Evolutionary conservation across 2,888 invertebrate species (phyloP).

Genomic region (Hedychridium roseum): DNA sequence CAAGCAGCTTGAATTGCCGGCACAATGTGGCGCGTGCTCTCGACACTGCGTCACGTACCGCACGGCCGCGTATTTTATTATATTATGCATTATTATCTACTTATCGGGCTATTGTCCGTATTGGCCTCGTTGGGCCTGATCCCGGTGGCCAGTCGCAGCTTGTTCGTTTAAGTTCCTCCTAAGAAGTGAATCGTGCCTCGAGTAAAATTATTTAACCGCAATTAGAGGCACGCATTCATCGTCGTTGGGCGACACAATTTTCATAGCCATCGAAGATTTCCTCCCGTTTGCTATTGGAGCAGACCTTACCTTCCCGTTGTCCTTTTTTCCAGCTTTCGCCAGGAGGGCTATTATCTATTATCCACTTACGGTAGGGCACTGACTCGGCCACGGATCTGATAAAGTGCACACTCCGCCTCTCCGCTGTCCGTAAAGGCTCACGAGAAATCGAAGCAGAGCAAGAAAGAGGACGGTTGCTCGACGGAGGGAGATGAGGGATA

Average conservation of each 20-base stretch:
- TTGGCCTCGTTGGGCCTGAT: constrained; percentile 55
- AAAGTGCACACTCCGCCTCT: constrained; percentile 19
- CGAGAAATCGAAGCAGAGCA: constrained; percentile 35
- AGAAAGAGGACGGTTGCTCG: no score
- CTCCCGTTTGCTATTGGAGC: no score
- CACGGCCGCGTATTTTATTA: constrained; percentile 47
- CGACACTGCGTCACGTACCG: constrained; percentile 35
- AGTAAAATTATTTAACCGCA: no score
- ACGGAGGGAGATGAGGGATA: no score
- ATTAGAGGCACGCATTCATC: no score
- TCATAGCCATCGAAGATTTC: no score
- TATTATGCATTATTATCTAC: constrained; percentile 59
- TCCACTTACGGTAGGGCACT: constrained; percentile 29
- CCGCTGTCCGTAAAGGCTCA: constrained; percentile 10
- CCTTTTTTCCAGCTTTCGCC: no score
- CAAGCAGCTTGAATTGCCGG: constrained; percentile 46
- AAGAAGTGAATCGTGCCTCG: no score
- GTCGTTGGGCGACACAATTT: no score
- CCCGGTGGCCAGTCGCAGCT: no score
- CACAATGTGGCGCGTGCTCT: constrained; percentile 53
- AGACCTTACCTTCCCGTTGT: no score
- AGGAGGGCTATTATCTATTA: constrained; percentile 32
- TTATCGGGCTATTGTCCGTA: constrained; percentile 57
- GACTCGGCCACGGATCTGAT: constrained; percentile 35
- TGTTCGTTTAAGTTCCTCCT: no score